phyloP scores from a whole-genome alignment of 2,797 vertebrate genomes.

The Apogon talboti region DNA sequence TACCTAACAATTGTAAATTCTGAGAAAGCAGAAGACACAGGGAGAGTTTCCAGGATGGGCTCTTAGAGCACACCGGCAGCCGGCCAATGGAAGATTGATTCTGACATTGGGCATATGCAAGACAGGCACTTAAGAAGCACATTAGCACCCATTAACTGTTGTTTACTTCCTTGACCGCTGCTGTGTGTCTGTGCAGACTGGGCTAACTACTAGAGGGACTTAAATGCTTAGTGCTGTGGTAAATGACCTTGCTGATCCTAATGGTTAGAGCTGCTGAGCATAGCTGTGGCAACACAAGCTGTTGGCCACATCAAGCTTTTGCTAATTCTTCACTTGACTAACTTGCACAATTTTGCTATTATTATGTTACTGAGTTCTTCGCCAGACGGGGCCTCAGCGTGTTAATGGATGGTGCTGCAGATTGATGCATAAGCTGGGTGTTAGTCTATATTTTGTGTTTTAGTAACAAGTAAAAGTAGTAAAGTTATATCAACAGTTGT shows the following conservation, averaged over 20 bases:
- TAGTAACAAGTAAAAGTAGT: too few relatives aligned
- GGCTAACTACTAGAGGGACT: slow-evolving; percentile 63
- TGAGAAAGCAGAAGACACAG: slow-evolving; percentile 17
- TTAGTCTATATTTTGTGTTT: not conserved
- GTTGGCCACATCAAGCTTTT: slow-evolving; percentile 26
- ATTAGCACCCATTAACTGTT: slow-evolving; percentile 81
- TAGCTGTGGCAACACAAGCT: slow-evolving; percentile 51
- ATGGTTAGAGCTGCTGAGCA: slow-evolving; percentile 66
- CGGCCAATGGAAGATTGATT: slow-evolving; percentile 74
- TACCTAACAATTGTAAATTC: not conserved
- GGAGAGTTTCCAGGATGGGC: slow-evolving; percentile 47
- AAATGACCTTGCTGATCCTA: slow-evolving; percentile 71
- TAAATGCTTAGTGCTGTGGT: slow-evolving; percentile 74
- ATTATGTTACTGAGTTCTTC: slow-evolving; percentile 14
- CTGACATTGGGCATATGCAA: slow-evolving; percentile 69
- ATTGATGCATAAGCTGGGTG: not conserved
- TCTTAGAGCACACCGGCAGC: slow-evolving; percentile 53
- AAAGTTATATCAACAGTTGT: too few relatives aligned
- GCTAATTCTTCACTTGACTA: slow-evolving; percentile 35
- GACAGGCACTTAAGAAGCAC: slow-evolving; percentile 77
- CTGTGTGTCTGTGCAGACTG: slow-evolving; percentile 52
- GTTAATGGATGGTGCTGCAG: slow-evolving; percentile 11
- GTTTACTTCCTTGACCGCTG: slow-evolving; percentile 72
- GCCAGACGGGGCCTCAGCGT: slow-evolving; percentile 15
- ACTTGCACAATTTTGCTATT: slow-evolving; percentile 15